Base-by-base conservation (phyloP, 2,888 invertebrate species). In the Rhaphigaster nebulosa region DNA sequence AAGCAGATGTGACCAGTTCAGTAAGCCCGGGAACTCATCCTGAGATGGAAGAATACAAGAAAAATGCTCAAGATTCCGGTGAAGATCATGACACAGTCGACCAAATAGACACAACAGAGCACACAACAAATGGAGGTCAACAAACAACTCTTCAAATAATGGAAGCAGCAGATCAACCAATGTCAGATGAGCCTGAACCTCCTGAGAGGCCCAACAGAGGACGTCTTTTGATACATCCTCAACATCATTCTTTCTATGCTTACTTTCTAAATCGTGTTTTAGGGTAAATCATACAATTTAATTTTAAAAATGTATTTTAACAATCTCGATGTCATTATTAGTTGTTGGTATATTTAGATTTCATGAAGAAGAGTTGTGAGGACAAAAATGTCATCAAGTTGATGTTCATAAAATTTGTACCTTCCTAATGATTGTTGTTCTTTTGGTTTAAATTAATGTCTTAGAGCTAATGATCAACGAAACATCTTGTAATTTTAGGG, bases 261-360 rank as follows among this genome's bases (percentile, higher is more conserved):
- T 95, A 95, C 92, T 95, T 95, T 92, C 94, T 95, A 92, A 95
- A 95, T 93, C 93, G 95, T 92, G 95, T 95, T 91, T 93, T 95
- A 91, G 95, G 95, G 92, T 95, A 92, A 92, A 91, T 29, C 34
- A 2, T 76, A 38, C 70, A 6, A 89, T 88, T 50, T 88, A 70
- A 54, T 45, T 87, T 87, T 34, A 84, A 45, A 50, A 90, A 80
- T 89, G 87, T 90, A 45, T 90, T 90, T 90, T 90, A 38, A 88
- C 84, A 88, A n/a, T 70, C 89, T 88, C 26, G n/a, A 23, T 80
- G 56, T 80, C 41, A 54, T 54, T 90, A 20, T 84, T 90, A 88
- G 88, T 88, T 84, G 80, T 38, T 76, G 76, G 41, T 45, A 84
- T 45, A 41, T 84, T 84, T 84, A 84, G 84, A 84, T 84, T 84